phyloP scores from a whole-genome alignment of 2,888 invertebrate genomes.

The Nipponacmea schrenckii region DNA sequence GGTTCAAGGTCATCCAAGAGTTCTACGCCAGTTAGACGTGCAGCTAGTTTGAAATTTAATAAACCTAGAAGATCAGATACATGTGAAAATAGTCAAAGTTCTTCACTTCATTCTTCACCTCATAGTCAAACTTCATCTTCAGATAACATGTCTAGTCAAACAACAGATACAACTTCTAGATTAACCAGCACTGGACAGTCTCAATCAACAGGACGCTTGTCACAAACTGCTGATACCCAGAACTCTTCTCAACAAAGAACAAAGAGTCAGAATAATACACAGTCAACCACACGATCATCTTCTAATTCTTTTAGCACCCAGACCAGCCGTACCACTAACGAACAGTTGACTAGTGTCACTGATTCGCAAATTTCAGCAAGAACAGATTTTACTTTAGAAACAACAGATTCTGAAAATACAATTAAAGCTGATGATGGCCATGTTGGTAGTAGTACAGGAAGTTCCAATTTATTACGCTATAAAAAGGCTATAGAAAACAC shows the following conservation, averaged over 20 bases:
- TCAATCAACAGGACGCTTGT: neutral
- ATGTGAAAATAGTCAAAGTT: neutral
- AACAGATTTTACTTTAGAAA: neutral
- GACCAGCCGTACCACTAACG: neutral
- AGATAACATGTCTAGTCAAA: neutral
- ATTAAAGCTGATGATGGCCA: neutral
- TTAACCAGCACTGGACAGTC: neutral
- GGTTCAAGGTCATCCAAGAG: neutral
- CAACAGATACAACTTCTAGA: neutral
- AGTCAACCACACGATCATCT: neutral
- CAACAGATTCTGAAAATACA: slow-evolving; percentile 18
- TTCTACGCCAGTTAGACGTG: neutral
- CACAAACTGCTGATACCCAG: neutral
- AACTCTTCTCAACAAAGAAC: neutral
- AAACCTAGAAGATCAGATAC: neutral
- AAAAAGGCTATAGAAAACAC: slow-evolving; percentile 1
- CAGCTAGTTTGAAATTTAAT: neutral
- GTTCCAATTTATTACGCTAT: neutral
- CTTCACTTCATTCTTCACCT: neutral
- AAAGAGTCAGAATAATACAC: neutral
- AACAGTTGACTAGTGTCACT: neutral
- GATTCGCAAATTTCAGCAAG: slow-evolving; percentile 10
- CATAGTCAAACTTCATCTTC: neutral
- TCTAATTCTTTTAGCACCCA: neutral
- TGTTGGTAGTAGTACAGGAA: slow-evolving; percentile 7